Evolutionary conservation across 2,888 invertebrate species (phyloP).

Genomic region (Deilephila porcellus): DNA sequence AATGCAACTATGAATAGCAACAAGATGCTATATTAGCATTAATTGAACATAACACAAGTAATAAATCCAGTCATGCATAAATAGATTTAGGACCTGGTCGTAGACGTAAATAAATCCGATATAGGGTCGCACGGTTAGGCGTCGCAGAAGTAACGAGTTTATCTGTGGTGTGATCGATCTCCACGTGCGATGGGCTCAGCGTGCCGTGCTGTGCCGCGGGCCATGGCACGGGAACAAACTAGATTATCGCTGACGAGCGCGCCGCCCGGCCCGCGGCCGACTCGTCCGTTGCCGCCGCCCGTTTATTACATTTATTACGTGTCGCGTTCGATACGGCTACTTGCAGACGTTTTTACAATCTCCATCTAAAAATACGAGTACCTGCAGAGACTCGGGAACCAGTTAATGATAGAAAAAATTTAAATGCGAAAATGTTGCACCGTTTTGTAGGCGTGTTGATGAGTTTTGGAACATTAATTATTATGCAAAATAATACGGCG

Average conservation of each 20-base stretch:
- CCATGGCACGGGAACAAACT: not conserved
- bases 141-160: slow-evolving; percentile 10
- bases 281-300: not conserved
- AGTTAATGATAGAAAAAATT: no score
- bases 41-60: not conserved
- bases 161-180: slow-evolving; percentile 4
- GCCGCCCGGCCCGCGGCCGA: slow-evolving; percentile 1
- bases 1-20: not conserved
- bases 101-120: not conserved
- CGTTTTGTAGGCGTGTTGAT: no score
- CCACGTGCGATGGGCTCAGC: not conserved
- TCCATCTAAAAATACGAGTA: no score
- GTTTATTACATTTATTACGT: not conserved
- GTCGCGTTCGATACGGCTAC: not conserved
- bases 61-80: slow-evolving; percentile 12
- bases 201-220: not conserved
- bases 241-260: slow-evolving; percentile 20
- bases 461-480: no score
- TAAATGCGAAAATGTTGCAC: no score
- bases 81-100: not conserved
- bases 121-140: not conserved
- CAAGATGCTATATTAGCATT: not conserved
- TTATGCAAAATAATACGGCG: no score
- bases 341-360: not conserved
- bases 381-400: no score